phyloP scores from a whole-genome alignment of 2,888 invertebrate species.

The Oxycera nigricornis region DNA sequence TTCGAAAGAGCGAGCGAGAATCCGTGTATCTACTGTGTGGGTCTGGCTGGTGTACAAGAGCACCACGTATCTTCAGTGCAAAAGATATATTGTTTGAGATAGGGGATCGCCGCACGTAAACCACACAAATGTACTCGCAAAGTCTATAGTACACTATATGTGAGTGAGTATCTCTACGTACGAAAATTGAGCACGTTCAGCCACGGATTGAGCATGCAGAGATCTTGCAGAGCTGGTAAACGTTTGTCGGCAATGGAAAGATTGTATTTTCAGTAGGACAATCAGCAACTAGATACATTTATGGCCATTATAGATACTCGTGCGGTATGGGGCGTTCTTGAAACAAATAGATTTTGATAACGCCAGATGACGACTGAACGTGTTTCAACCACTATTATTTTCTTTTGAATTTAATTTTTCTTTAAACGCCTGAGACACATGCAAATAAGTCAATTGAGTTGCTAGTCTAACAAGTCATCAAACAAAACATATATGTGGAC shows the following conservation, averaged over 20 bases:
- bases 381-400: no score
- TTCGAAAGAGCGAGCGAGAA: not conserved
- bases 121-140: not conserved
- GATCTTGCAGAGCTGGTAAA: constrained; percentile 8
- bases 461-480: no score
- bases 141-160: not conserved
- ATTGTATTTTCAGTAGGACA: no score
- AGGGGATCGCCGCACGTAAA: not conserved
- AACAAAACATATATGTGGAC: no score
- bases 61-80: constrained; percentile 21
- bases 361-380: no score
- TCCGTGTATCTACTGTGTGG: not conserved
- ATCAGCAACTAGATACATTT: no score
- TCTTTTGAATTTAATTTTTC: no score
- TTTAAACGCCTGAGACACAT: no score
- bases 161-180: not conserved
- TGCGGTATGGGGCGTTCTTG: no score
- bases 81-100: constrained; percentile 18
- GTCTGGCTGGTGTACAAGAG: not conserved
- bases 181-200: not conserved
- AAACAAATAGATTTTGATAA: no score
- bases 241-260: not conserved
- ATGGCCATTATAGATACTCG: no score
- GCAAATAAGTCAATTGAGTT: no score
- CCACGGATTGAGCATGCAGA: not conserved